Evolutionary conservation across 2,888 invertebrate species (phyloP), one percentile per base, ranked within the genome.

Genomic region (Argyresthia goedartella): DNA sequence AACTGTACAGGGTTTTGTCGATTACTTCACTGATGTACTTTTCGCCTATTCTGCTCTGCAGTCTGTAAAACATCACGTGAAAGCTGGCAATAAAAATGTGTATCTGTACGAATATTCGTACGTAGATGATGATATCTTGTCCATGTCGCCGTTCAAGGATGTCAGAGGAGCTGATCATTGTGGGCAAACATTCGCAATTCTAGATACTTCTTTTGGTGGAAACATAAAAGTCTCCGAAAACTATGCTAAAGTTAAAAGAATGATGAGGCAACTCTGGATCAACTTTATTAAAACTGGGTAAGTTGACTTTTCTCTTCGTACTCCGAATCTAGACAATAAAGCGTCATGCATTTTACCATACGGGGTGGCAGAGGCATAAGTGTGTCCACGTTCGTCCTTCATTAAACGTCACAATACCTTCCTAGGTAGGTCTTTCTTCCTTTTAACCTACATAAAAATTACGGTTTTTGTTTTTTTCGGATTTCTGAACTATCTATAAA

Each of bases 221-320:
- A 33, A 33, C 2, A 25, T 10, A 8, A 1, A 9, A 11, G 8
- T 16, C 8, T 25, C 33, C 7, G 56, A 63, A 4, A 62, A 66
- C 35, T 64, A 57, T 10, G 52, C 51, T 16, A 57, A 61, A 8
- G 62, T 71, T 57, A 68, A 61, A 50, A 50, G 52, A 0, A 16
- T 56, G 1, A 54, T 73, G 43, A 63, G 66, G 36, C 60, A 69
- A 14, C 55, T 75, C 6, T 75, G 74, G 75, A 53, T 57, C 9
- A 74, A 67, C 52, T 76, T 76, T 50, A 63, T 71, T 4, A 62
- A 45, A 51, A 64, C 61, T 4, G 68, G 70, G 71, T 72, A 56
- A 63, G 65, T 56, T n/a, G 47, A 16, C 1, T 44, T 16, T 7
- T 25, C 10, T 47, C 4, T 10, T 39, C n/a, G 2, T 47, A 10